Conservation (phyloP, 2,113 vertebrate species). For the Otocyon megalotis region DNA sequence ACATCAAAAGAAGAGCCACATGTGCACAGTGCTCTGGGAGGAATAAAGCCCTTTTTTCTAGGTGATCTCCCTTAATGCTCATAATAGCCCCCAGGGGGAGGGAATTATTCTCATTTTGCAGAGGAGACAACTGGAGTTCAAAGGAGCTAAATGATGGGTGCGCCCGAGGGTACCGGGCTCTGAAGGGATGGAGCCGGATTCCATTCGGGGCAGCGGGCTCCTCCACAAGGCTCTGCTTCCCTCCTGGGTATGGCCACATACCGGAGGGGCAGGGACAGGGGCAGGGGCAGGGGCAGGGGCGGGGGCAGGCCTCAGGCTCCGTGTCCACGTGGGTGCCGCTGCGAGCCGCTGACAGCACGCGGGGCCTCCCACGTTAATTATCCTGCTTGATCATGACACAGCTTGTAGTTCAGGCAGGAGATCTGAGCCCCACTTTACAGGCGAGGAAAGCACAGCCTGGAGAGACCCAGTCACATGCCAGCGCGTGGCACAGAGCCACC, state of each 20-base stretch:
- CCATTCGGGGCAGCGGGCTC: background rate
- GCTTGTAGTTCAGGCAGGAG: background rate
- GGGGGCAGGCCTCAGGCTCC: background rate
- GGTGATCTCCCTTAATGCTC: background rate
- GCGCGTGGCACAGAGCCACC: background rate
- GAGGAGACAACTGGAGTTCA: conserved; percentile 54
- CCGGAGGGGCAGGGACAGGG: background rate
- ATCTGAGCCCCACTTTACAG: background rate
- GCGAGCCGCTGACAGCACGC: accelerated
- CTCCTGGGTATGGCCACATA: too few relatives aligned
- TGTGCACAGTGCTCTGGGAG: background rate
- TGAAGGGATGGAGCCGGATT: background rate
- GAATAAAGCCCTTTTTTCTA: conserved; percentile 28
- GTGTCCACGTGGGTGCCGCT: background rate
- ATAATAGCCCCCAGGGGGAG: background rate
- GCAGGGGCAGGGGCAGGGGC: too few relatives aligned
- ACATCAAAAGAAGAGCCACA: conserved; percentile 33
- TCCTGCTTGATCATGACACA: background rate
- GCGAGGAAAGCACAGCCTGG: background rate
- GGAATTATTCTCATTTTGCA: conserved; percentile 20
- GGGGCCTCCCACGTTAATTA: background rate
- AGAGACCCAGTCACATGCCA: background rate
- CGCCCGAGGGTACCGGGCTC: background rate
- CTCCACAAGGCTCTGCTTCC: too few relatives aligned
- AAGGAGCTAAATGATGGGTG: background rate